A percentile compares a stretch with the other conserved stretches of the same genome.
Conservation (phyloP, 1,140 invertebrate genomes). For the Sipha flava region DNA sequence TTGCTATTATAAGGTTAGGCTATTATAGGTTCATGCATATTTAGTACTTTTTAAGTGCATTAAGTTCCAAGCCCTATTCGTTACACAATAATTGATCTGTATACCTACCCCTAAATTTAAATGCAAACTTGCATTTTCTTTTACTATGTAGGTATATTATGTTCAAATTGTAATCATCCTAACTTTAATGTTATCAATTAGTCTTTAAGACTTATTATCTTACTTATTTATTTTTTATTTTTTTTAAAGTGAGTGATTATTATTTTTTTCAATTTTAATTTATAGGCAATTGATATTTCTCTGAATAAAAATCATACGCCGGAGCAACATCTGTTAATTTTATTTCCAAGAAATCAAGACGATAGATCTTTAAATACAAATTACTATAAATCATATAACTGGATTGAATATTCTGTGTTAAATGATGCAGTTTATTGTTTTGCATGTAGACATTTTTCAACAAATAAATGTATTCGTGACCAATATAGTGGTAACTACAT, state of each 20-base stretch:
- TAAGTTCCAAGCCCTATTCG: too few species aligned
- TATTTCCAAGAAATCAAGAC: background rate
- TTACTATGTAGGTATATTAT: too few species aligned
- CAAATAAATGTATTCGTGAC: background rate
- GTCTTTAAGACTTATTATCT: too few species aligned
- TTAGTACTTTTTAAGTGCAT: too few species aligned
- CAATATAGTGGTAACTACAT: background rate
- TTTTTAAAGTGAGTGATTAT: background rate
- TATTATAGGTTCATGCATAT: too few species aligned
- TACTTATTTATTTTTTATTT: background rate
- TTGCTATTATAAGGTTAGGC: too few species aligned
- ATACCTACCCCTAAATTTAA: too few species aligned
- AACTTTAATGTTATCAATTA: too few species aligned
- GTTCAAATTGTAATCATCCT: too few species aligned
- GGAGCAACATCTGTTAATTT: background rate
- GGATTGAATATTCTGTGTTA: background rate
- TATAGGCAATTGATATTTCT: background rate
- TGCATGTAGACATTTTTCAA: background rate
- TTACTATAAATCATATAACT: background rate
- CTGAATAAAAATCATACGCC: background rate
- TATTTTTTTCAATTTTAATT: too few species aligned
- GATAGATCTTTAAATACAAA: background rate
- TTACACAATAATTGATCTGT: too few species aligned
- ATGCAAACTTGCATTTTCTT: too few species aligned
- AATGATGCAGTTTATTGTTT: background rate